phyloP scores from a whole-genome alignment of 2,797 vertebrate species.

The Dendrocincla fuliginosa region DNA sequence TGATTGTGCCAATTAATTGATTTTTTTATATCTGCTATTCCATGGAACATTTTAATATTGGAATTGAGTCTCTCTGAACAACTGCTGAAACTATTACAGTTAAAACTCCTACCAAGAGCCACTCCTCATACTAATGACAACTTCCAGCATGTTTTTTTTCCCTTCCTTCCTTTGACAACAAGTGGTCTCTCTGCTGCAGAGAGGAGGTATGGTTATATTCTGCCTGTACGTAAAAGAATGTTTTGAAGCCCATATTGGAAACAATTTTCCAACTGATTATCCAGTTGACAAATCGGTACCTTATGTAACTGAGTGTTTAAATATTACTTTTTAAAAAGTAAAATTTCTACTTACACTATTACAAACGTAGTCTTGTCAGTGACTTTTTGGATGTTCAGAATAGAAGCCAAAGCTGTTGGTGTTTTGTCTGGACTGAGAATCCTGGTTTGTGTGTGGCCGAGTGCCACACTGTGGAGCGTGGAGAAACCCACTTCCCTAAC shows the following conservation, averaged over 20 bases:
- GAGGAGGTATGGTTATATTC: conserved; percentile 57
- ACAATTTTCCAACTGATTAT: conserved; percentile 73
- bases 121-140: conserved; percentile 25
- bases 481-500: conserved; percentile 48
- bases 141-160: conserved; percentile 21
- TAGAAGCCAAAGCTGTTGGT: conserved; percentile 35
- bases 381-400: conserved; percentile 65
- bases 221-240: conserved; percentile 63
- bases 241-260: conserved; percentile 73
- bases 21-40: conserved; percentile 55
- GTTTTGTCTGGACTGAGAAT: conserved; percentile 46
- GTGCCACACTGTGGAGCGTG: conserved; percentile 34
- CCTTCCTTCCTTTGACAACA: conserved; percentile 5
- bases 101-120: conserved; percentile 29
- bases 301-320: conserved; percentile 70
- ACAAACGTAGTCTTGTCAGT: conserved; percentile 58
- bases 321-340: conserved; percentile 70
- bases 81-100: conserved; percentile 28
- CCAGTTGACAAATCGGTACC: conserved; percentile 70
- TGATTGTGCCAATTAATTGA: conserved; percentile 68
- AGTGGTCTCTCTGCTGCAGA: conserved; percentile 47
- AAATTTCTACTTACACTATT: conserved; percentile 69
- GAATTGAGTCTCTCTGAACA: conserved; percentile 43
- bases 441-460: conserved; percentile 44
- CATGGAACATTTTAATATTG: conserved; percentile 17